A percentile compares a stretch with the other conserved stretches of the same genome.
phyloP scores from a whole-genome alignment of 2,113 vertebrate genomes.

The Laticauda colubrina region DNA sequence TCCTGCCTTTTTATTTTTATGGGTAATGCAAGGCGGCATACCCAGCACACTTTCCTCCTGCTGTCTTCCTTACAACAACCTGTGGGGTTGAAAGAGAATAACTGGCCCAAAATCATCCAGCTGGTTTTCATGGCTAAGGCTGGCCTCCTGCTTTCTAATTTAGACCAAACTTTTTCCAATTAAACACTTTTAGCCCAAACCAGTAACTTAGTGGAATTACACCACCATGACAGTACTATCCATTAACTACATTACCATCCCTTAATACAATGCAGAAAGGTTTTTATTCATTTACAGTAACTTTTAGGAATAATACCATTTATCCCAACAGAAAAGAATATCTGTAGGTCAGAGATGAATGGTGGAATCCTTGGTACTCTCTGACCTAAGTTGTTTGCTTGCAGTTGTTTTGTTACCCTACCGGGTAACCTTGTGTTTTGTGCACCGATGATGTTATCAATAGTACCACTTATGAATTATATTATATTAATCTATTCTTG shows the following conservation, averaged over 20 bases:
- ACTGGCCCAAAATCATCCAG: neutral
- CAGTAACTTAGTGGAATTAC: neutral
- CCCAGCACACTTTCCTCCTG: neutral
- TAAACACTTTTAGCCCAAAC: neutral
- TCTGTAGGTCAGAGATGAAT: neutral
- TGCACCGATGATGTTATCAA: neutral
- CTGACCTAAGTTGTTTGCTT: neutral
- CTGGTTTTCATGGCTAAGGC: neutral
- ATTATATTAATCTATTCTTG: neutral
- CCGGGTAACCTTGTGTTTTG: neutral
- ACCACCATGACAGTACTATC: neutral
- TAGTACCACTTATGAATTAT: neutral
- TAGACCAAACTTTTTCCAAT: neutral
- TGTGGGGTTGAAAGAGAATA: neutral
- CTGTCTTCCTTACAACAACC: neutral
- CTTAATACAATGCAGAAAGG: neutral
- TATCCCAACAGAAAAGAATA: neutral
- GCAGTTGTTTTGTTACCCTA: neutral
- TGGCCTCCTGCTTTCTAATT: neutral
- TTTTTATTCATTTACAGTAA: neutral
- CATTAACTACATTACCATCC: neutral
- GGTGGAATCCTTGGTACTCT: neutral
- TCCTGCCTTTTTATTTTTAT: neutral
- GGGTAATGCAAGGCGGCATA: neutral
- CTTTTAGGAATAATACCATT: neutral